Conservation (phyloP, 2,888 invertebrate species). For the Myathropa florea region DNA sequence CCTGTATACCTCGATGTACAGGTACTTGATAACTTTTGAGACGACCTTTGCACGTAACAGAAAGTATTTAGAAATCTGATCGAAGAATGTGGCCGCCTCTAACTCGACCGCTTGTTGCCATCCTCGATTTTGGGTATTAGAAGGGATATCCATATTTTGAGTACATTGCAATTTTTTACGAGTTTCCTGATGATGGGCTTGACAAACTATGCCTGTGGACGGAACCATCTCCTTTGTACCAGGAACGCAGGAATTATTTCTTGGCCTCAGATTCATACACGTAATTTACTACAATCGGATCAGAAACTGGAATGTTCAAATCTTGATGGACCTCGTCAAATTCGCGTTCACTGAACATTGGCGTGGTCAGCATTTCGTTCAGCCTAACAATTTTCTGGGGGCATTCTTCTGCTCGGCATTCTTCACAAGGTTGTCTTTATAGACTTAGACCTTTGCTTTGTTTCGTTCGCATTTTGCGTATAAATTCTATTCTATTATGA, state of each 20-base stretch:
- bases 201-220: constrained; percentile 93
- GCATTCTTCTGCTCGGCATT: too few relatives aligned
- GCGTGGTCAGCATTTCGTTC: constrained; percentile 91
- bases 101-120: constrained; percentile 98
- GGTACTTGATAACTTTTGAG: constrained; percentile 97
- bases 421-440: too few relatives aligned
- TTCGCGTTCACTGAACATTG: constrained; percentile 90
- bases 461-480: too few relatives aligned
- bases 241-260: constrained; percentile 77
- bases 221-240: constrained; percentile 88
- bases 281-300: constrained; percentile 84
- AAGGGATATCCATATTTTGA: constrained; percentile 99
- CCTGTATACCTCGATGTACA: constrained; percentile 97
- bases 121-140: constrained; percentile 99
- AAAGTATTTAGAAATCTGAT: constrained; percentile 98
- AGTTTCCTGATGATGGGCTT: constrained; percentile 97
- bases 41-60: constrained; percentile 92
- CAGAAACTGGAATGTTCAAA: constrained; percentile 94
- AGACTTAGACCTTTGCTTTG: too few relatives aligned
- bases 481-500: too few relatives aligned
- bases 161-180: constrained; percentile 94
- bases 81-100: constrained; percentile 98
- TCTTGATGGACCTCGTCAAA: constrained; percentile 86
- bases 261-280: constrained; percentile 80
- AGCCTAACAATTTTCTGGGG: constrained; percentile 82